Evolutionary conservation across 2,888 invertebrate genomes (phyloP), one percentile per base, ranked within the genome.

Genomic region (Epistrophe grossulariae): DNA sequence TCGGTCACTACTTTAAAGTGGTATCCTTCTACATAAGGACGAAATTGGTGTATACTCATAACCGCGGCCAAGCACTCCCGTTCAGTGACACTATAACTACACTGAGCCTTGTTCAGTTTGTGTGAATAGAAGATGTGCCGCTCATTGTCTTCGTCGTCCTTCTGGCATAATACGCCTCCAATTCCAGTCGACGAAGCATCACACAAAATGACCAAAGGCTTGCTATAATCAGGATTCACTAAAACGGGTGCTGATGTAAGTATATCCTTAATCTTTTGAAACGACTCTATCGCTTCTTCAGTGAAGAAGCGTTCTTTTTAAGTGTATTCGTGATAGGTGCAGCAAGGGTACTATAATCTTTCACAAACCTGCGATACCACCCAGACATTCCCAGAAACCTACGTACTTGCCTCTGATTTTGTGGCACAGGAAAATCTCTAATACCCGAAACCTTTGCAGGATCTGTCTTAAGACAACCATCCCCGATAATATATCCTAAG

Each of bases 321-420:
- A 50, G 9, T 5, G 60, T 45, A 11, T 84, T 59, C 0, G 79
- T 84, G 0, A 88, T 38, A 0, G 88, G 66, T 0, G 77, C 79
- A 24, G 84, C 40, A 8, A 82, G 10, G 4, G 72, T n/a, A 0
- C 87, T 74, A 19, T 78, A 85, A 31, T 88, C 57, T 43, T 62
- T 28, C 3, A 89, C 87, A 48, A 89, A 89, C 0, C 88, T 50
- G 0, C 88, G 38, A 50, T 88, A 89, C 88, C 89, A 89, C 0
- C 88, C 88, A 4, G 88, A 88, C 43, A 88, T 81, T 0, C 89
- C 88, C 0, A 88, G 28, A 19, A 89, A 88, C 13, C 88, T 76
- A 4, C 89, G 43, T 0, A 89, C 82, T 28, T 89, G 81, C n/a
- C 82, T 50, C 4, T 64, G 52, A 73, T 24, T 74, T 82, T 13